Evolutionary conservation across 2,797 vertebrate genomes (phyloP), one percentile per base, ranked within the genome.

Genomic region (Hemitrygon akajei): DNA sequence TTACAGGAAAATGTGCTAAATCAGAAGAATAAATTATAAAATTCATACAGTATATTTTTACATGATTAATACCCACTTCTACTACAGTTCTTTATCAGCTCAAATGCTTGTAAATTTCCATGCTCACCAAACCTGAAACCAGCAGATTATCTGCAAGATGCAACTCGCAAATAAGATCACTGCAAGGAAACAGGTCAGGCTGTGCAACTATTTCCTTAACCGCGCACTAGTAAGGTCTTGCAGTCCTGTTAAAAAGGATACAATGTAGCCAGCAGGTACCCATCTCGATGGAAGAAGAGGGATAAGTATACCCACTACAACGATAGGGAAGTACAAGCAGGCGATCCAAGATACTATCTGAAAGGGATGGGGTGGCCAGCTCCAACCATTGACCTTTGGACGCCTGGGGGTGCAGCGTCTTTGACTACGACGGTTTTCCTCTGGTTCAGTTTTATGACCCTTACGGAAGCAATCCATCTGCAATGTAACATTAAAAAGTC

Each of bases 301-400:
- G 60, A 99, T 97, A 11, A 99, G 97, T 93, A 99, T 96, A 0
- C 98, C 98, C 91, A 99, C 98, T 94, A 97, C 97, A 1, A 97
- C 97, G 94, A 98, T 94, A 0, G 98, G 98, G 0, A 98, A 99
- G 96, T 98, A 98, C 80, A 98, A 93, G 94, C 98, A 99, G 11
- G 99, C 96, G 95, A 98, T 94, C 99, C 99, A 99, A 93, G 98
- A 98, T 95, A 97, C 95, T 86, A 99, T 94, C 97, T 99, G 99
- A 95, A 99, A 98, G 0, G 98, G 97, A 94, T 99, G 98, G 0
- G 97, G 98, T 0, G 99, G 99, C 98, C 98, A 99, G 95, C 97
- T 99, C 99, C 99, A 99, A 94, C 99, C 99, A 93, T 99, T 99
- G 47, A 97, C 98, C n/a, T 98, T 97, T 81, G 98, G 98, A 0